A percentile compares a stretch with the other conserved stretches of the same genome.
Evolutionary conservation across 2,113 vertebrate species (phyloP).

Genomic region (Mandrillus leucophaeus): DNA sequence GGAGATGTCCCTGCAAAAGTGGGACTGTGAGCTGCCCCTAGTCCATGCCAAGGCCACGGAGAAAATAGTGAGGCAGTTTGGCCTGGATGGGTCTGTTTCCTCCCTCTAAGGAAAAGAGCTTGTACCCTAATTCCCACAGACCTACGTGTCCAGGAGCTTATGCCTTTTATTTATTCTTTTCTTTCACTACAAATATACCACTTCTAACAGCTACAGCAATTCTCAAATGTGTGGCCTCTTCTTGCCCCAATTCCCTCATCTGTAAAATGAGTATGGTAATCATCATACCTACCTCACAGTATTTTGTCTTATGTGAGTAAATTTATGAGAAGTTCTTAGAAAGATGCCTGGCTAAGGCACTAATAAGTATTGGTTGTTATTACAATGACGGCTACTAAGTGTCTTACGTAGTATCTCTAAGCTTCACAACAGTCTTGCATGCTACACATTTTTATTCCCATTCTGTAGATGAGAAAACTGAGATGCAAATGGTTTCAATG

Average conservation of each 20-base stretch:
- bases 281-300: neutral
- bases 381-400: neutral
- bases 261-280: neutral
- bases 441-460: neutral
- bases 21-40: neutral
- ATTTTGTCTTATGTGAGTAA: neutral
- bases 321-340: neutral
- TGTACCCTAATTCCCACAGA: neutral
- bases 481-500: neutral
- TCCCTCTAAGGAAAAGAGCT: neutral
- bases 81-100: rapidly evolving
- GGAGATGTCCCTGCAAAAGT: neutral
- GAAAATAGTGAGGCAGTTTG: neutral
- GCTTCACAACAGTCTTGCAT: neutral
- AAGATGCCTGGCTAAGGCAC: neutral
- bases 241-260: neutral
- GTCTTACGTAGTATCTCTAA: no score
- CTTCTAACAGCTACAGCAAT: neutral
- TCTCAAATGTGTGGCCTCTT: neutral
- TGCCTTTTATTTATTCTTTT: neutral
- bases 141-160: neutral
- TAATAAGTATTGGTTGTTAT: neutral
- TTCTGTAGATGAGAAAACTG: neutral
- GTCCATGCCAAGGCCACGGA: neutral
- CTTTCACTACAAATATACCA: neutral